Conservation (phyloP, 2,797 vertebrate genomes). For the Amniataba percoides region DNA sequence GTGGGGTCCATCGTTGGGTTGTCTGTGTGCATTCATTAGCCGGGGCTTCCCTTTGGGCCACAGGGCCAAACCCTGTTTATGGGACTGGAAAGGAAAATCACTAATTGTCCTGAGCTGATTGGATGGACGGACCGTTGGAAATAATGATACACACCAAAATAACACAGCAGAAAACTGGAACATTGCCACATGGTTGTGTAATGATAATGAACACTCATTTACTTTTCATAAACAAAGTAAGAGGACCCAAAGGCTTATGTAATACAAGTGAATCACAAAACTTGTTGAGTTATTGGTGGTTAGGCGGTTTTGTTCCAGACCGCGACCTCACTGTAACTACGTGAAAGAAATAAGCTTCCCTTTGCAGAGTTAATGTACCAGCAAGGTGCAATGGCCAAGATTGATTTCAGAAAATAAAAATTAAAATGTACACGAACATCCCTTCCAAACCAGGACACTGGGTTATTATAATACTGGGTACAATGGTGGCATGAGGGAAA, state of each 20-base stretch:
- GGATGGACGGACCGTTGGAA: conserved; percentile 79
- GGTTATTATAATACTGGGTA: conserved; percentile 1
- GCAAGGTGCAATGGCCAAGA: conserved; percentile 6
- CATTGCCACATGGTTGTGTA: conserved; percentile 77
- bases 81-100: conserved; percentile 80
- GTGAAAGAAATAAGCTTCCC: conserved; percentile 25
- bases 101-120: conserved; percentile 82
- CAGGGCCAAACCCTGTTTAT: conserved; percentile 70
- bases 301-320: conserved; percentile 29
- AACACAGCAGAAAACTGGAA: conserved; percentile 73
- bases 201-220: conserved; percentile 79
- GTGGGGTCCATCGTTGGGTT: conserved; percentile 43
- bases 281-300: conserved; percentile 23
- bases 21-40: conserved; percentile 44
- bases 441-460: neutral
- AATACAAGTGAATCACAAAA: conserved; percentile 58
- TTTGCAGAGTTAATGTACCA: neutral
- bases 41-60: conserved; percentile 58
- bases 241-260: conserved; percentile 64
- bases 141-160: conserved; percentile 83
- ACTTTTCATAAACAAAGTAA: conserved; percentile 74
- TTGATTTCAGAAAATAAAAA: no score
- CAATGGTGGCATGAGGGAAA: neutral
- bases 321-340: conserved; percentile 11
- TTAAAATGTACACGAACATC: neutral